Conservation (phyloP, 2,888 invertebrate genomes). For the Prosapia bicincta region DNA sequence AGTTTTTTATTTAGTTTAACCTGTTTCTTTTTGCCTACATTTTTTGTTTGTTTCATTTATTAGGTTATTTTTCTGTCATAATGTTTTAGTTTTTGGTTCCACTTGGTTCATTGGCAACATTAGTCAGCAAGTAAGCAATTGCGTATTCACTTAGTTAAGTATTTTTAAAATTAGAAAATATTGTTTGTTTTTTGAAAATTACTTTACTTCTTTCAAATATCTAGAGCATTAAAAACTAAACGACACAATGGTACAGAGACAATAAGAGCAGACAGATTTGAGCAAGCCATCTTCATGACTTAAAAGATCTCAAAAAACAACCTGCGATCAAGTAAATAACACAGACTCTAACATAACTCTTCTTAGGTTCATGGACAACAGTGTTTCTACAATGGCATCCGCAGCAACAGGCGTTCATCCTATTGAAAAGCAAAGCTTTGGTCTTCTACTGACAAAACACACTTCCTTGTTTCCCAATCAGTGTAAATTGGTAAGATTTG, state of each 20-base stretch:
- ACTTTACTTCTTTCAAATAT: slow-evolving; percentile 34
- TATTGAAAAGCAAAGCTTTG: slow-evolving; percentile 13
- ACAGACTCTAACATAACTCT: slow-evolving; percentile 9
- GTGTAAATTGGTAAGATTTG: slow-evolving; percentile 22
- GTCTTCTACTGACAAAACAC: background rate
- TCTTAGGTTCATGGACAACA: slow-evolving; percentile 27
- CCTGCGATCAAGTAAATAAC: background rate
- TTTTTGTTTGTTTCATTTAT: no score
- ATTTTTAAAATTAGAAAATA: no score
- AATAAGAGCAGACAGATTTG: background rate
- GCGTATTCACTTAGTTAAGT: no score
- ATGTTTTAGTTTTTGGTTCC: no score
- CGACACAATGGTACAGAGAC: background rate
- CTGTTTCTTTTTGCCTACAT: no score
- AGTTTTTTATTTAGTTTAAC: no score
- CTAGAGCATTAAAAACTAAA: slow-evolving; percentile 8
- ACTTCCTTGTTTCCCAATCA: slow-evolving; percentile 19
- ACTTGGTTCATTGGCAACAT: no score
- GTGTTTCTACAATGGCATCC: slow-evolving; percentile 29
- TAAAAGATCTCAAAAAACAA: background rate
- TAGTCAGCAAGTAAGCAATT: no score
- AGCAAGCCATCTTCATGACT: background rate
- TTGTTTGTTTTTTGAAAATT: slow-evolving; percentile 32
- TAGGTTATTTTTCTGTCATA: no score
- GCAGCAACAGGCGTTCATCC: slow-evolving; percentile 14